Base-by-base conservation (phyloP, 2,797 vertebrate species). In the Poeciliopsis gracilis region DNA sequence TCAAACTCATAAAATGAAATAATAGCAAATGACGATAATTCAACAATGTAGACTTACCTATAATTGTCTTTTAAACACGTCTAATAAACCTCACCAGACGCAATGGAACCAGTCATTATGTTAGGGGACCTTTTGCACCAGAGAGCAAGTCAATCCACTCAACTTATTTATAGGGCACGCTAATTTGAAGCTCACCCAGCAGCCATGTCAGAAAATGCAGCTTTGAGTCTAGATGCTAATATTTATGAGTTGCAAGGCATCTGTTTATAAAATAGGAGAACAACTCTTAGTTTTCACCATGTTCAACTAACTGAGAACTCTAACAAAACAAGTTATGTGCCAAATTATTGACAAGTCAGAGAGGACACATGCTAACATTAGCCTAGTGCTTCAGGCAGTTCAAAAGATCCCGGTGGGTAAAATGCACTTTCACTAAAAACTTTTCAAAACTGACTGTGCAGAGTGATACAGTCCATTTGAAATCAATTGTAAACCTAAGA, bases 21-120 rank as follows among this genome's bases (percentile, higher is more conserved):
- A 11, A 67, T 30, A 85, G 78, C 59, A 78, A 90, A 81, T 51
- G 16, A 51, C 72, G 47, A 77, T 74, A 70, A 70, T 80, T 74
- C 82, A 87, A 86, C 41, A 78, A 77, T 7, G 9, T 33, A 51
- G 25, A 63, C 73, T 43, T 38, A 49, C 46, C 30, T 78, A 33
- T 73, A 72, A 36, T 20, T 2, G 18, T 46, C 73, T 71, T 63
- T 61, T n/a, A 69, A n/a, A 13, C n/a, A 4, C 63, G 12, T 51
- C 5, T 23, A 30, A 72, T 77, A 15, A 25, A 15, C n/a, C 25
- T 72, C 18, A 38, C 16, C 36, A 57, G 38, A 46, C 16, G 25
- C 28, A 77, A 25, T 36, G 49, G 13, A 36, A 20, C 38, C 53
- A 71, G 53, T 46, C 53, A 45, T 51, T 7, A 38, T 46, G n/a